Evolutionary conservation across 2,113 vertebrate species (phyloP).

Genomic region (Grammomys dolichurus): DNA sequence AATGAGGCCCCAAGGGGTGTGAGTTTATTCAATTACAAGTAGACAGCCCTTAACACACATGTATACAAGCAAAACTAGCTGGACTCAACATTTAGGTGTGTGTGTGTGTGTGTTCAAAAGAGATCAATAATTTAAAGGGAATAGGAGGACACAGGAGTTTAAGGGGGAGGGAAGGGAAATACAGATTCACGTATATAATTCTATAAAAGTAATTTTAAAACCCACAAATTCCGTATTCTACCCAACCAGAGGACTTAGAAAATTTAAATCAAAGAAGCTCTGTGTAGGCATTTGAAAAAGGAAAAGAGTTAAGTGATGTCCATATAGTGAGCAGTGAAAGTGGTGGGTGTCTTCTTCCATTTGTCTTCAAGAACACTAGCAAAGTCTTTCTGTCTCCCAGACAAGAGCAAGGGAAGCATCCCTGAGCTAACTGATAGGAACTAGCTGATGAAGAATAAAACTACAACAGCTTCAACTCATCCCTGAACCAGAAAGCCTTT

Average conservation of each 20-base stretch:
- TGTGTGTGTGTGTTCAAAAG: neutral
- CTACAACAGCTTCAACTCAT: neutral
- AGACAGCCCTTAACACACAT: neutral
- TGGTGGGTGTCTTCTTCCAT: neutral
- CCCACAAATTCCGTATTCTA: neutral
- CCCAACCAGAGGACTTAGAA: neutral
- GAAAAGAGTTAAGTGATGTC: conserved; percentile 12
- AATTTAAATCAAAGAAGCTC: neutral
- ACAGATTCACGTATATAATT: neutral
- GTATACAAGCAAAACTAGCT: neutral
- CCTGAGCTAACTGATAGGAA: conserved; percentile 1
- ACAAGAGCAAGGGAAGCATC: neutral
- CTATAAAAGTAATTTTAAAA: neutral
- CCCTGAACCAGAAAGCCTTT: neutral
- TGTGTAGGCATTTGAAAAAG: neutral
- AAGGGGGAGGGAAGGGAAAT: neutral
- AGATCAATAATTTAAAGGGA: neutral
- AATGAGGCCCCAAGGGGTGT: neutral
- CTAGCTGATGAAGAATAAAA: neutral
- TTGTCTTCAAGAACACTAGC: conserved; percentile 5
- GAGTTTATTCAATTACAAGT: neutral
- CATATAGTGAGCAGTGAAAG: conserved; percentile 12
- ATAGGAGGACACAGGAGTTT: neutral
- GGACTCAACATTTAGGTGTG: too few relatives aligned
- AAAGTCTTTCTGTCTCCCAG: neutral